Conservation (phyloP, 2,888 invertebrate genomes). For the Agriopis leucophaearia region DNA sequence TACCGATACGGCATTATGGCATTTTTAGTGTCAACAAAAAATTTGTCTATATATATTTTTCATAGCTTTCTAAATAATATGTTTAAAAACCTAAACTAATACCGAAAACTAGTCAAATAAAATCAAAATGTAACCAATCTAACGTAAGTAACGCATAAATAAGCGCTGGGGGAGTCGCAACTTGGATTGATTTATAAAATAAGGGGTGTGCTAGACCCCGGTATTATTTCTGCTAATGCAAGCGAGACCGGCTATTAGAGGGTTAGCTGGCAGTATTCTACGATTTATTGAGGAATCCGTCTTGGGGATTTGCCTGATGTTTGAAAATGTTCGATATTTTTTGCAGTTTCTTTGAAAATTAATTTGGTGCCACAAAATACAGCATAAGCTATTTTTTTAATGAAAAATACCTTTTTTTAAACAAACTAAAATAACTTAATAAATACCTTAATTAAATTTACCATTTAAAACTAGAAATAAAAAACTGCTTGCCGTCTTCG, state of each 20-base stretch:
- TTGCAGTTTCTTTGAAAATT: too few species aligned
- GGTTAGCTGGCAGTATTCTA: constrained; percentile 49
- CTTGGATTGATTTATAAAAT: constrained; percentile 68
- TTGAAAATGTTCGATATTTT: too few species aligned
- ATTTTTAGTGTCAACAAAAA: neutral
- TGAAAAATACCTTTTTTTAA: too few species aligned
- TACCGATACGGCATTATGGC: too few species aligned
- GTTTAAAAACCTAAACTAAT: neutral
- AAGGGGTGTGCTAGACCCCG: constrained; percentile 58
- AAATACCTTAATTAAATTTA: too few species aligned
- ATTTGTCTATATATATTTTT: too few species aligned
- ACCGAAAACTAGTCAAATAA: constrained; percentile 30
- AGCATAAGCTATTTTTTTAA: too few species aligned
- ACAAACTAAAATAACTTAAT: too few species aligned
- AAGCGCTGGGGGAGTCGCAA: constrained; percentile 14
- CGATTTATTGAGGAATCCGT: constrained; percentile 52
- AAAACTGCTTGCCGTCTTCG: too few species aligned
- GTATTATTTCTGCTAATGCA: constrained; percentile 65
- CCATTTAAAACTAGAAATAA: too few species aligned
- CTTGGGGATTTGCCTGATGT: constrained; percentile 5
- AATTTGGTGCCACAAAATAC: too few species aligned
- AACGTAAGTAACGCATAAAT: constrained; percentile 38
- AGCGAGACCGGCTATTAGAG: constrained; percentile 55
- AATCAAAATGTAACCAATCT: constrained; percentile 37
- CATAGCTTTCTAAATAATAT: neutral